Base-by-base conservation (phyloP, 2,113 vertebrate species). In the Lepidiolamprologus cunningtoni region DNA sequence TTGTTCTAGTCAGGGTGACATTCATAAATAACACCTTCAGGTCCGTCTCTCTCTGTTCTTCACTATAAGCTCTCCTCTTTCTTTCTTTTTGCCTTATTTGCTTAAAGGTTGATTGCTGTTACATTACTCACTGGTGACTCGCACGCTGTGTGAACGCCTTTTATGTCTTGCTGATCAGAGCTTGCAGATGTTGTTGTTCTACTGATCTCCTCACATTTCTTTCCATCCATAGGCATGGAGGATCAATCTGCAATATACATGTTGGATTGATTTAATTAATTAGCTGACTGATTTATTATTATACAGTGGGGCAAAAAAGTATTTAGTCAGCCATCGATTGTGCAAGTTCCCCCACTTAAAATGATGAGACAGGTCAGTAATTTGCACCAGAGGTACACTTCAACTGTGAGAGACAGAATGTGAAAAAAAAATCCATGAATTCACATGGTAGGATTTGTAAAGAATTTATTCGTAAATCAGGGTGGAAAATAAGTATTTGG, bases 191-290 rank as follows among this genome's bases (percentile, higher is more conserved):
- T 52, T 84, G 87, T 54, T 87, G 21, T 82, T 83, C 33, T 86
- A 80, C 21, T 14, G 4, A 85, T 88, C 76, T 80, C 16, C 45
- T 85, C 57, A 89, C 68, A 91, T 37, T 80, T 87, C 42, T 92
- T 52, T 92, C 88, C 86, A 89, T 93, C 90, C 10, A 2, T 81
- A 89, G 89, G 80, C 82, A 91, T 93, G 90, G 89, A 68, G 37
- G 82, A 92, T 95, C 91, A 93, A 92, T 94, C 91, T 85, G 26
- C 78, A 87, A 10, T 66, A 16, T 58, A 13, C 26, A n/a, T 78
- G 17, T 78, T 57, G n/a, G 92, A 92, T 94, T 91, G 86, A 92
- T 94, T 93, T 68, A 14, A 82, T 47, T 80, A 37, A 78, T 61
- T 58, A 42, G 40, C 76, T 33, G 7, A 61, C 6, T 86, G 63